Base-by-base conservation (phyloP, 2,113 vertebrate species). In the Scartelaos histophorus region DNA sequence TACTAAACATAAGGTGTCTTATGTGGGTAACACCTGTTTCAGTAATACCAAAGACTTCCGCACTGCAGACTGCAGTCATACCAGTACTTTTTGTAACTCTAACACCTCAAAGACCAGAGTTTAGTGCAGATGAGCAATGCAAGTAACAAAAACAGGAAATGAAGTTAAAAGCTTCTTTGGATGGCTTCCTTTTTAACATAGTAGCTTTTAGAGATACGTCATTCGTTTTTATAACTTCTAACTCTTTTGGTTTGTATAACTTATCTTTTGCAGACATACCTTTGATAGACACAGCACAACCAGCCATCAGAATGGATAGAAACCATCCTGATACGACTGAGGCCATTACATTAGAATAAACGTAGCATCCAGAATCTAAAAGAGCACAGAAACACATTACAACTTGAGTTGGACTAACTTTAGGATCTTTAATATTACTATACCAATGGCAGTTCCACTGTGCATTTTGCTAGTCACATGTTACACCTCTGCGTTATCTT, bases 311-410 rank as follows among this genome's bases (percentile, higher is more conserved):
- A 62, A 85, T 46, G 69, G 71, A 78, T 43, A 88, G 54, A 17
- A 89, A 35, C 79, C 81, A 86, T 29, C 70, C 38, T 34, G 38
- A 60, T 70, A 1, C 15, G 15, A 61, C 21, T 66, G 66, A 73
- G 67, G 81, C 87, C 91, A 91, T 92, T 57, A 84, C 80, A 84
- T 78, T 58, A 70, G 78, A 72, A 82, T 24, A 7, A 3, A 54
- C 47, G 19, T 21, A 66, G 19, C 22, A 47, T 78, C 65, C 21
- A 46, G 19, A 35, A 62, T 66, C 88, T 91, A 56, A 17, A 7
- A 49, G 24, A 68, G 79, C 13, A 76, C 7, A 73, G 11, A 9
- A 54, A 54, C 51, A 54, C 0, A 19, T 54, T 54, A 54, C 38
- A 43, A 43, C 38, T 43, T 0, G 46, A 47, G 46, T 16, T 2